phyloP scores from a whole-genome alignment of 1,140 invertebrate genomes.

The Chlorops oryzae region DNA sequence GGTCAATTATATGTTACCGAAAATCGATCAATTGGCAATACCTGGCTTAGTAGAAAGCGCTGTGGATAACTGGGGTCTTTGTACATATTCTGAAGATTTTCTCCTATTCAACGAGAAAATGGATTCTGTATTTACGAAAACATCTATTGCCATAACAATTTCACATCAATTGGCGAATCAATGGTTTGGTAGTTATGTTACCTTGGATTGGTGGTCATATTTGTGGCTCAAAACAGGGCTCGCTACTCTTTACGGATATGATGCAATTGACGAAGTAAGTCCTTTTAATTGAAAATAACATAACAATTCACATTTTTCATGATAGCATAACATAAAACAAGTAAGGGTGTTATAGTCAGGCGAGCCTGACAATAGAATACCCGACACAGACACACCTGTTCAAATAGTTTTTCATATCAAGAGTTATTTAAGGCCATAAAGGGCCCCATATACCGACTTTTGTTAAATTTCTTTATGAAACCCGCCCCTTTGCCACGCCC shows the following conservation, averaged over 20 bases:
- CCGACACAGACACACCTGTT: no score
- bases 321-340: no score
- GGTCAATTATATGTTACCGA: slow-evolving; percentile 33
- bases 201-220: slow-evolving; percentile 58
- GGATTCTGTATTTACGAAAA: slow-evolving; percentile 44
- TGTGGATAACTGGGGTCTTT: slow-evolving; percentile 47
- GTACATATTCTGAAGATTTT: slow-evolving; percentile 42
- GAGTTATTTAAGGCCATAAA: no score
- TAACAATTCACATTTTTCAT: no score
- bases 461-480: no score
- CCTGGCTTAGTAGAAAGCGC: slow-evolving; percentile 45
- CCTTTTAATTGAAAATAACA: no score
- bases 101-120: slow-evolving; percentile 30
- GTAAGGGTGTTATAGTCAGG: no score
- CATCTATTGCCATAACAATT: slow-evolving; percentile 54
- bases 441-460: no score
- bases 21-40: slow-evolving; percentile 41
- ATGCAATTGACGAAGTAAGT: slow-evolving; percentile 12
- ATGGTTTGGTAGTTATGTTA: slow-evolving; percentile 65
- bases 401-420: no score
- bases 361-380: no score
- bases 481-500: no score
- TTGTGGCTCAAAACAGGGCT: slow-evolving; percentile 56
- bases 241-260: slow-evolving; percentile 45
- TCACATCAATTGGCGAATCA: slow-evolving; percentile 60